Conservation (phyloP, 2,888 invertebrate species). For the Agrypnus murinus region DNA sequence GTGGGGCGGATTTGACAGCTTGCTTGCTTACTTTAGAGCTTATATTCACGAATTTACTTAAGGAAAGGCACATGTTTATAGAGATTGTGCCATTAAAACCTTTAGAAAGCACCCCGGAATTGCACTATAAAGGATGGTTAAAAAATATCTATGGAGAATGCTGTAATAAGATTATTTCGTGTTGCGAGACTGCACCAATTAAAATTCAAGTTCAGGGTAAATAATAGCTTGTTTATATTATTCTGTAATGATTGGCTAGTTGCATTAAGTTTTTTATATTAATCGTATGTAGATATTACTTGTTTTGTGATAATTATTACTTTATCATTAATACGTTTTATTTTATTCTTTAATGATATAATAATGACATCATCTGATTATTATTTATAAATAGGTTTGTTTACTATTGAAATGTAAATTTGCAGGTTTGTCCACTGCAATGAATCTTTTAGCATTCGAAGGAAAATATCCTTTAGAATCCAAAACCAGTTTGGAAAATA, state of each 20-base stretch:
- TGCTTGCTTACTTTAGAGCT: slow-evolving; percentile 82
- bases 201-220: slow-evolving; percentile 69
- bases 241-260: no score
- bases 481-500: slow-evolving; percentile 72
- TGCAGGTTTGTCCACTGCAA: slow-evolving; percentile 79
- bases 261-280: no score
- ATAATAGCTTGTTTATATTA: background rate
- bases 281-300: no score
- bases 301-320: no score
- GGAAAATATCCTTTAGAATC: slow-evolving; percentile 79
- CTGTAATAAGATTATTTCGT: slow-evolving; percentile 75
- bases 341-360: no score
- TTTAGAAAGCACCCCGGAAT: slow-evolving; percentile 75
- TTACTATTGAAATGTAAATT: no score
- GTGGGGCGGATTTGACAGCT: slow-evolving; percentile 71
- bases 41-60: slow-evolving; percentile 81
- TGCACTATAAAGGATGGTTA: slow-evolving; percentile 81
- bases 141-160: slow-evolving; percentile 81
- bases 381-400: no score
- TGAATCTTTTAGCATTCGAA: slow-evolving; percentile 84
- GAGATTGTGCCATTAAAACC: slow-evolving; percentile 77
- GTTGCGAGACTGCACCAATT: slow-evolving; percentile 70
- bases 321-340: no score
- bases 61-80: slow-evolving; percentile 78
- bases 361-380: no score